These are phyloP conservation scores for Hypanus sabinus DNA, from an alignment of 2,113 vertebrate genomes.

Conservation along the genomic window DNA sequence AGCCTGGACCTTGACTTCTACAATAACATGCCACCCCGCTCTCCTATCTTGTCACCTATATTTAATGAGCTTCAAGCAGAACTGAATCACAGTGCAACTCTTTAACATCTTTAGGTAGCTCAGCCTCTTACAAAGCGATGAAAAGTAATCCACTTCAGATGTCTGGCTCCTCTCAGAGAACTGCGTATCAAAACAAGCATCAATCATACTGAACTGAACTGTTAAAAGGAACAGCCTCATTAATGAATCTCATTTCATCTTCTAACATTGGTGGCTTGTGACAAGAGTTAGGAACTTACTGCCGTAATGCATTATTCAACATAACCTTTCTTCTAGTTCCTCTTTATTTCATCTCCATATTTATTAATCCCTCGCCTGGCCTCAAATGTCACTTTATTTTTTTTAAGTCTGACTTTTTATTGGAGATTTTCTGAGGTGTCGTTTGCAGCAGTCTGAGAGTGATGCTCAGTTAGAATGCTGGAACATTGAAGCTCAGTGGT, in stretches of 20 bases:
- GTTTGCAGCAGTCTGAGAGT: neutral
- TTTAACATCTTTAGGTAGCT: neutral
- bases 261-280: neutral
- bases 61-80: neutral
- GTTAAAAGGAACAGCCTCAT: neutral
- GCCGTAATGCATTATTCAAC: slow-evolving; percentile 20
- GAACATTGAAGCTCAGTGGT: neutral
- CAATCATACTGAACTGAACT: neutral
- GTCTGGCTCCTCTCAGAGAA: neutral
- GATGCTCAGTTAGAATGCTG: neutral
- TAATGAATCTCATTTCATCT: slow-evolving; percentile 9
- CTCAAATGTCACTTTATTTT: slow-evolving; percentile 34
- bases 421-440: neutral
- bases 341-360: slow-evolving; percentile 3
- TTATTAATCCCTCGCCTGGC: slow-evolving; percentile 26
- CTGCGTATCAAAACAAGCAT: neutral
- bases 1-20: neutral
- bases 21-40: neutral
- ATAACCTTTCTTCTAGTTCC: neutral
- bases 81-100: neutral
- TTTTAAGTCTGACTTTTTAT: neutral
- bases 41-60: neutral
- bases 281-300: neutral
- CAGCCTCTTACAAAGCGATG: neutral
- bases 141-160: neutral